A percentile compares a stretch with the other conserved stretches of the same genome.
phyloP scores from a whole-genome alignment of 2,113 vertebrate species.

The Gasterosteus aculeatus region DNA sequence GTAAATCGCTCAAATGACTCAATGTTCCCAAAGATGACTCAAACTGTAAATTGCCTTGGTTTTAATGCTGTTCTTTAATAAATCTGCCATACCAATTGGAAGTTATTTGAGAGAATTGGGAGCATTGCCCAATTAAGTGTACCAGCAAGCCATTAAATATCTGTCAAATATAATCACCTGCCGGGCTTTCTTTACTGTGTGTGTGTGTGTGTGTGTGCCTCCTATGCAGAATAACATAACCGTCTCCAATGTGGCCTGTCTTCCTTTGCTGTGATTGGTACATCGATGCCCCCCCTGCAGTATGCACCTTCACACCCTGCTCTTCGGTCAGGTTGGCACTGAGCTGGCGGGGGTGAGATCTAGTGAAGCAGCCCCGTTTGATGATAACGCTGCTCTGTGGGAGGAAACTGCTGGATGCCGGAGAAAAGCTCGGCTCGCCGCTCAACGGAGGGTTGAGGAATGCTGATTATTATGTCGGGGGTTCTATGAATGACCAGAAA shows the following conservation, averaged over 20 bases:
- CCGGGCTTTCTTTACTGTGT: neutral
- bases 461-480: slow-evolving; percentile 43
- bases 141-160: slow-evolving; percentile 18
- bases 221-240: neutral
- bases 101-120: slow-evolving; percentile 11
- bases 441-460: slow-evolving; percentile 43
- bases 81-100: neutral
- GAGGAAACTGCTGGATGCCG: slow-evolving; percentile 46
- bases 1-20: neutral
- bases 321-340: slow-evolving; percentile 20
- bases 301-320: neutral
- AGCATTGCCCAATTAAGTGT: slow-evolving; percentile 10
- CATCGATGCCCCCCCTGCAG: neutral
- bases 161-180: neutral
- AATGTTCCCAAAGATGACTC: neutral
- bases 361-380: slow-evolving; percentile 51
- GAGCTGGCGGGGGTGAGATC: slow-evolving; percentile 41
- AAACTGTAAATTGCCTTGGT: neutral
- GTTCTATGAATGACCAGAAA: slow-evolving; percentile 19
- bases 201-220: neutral
- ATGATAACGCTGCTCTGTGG: slow-evolving; percentile 51
- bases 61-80: neutral
- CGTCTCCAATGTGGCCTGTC: neutral
- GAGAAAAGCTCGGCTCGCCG: slow-evolving; percentile 25
- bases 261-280: slow-evolving; percentile 22